phyloP scores from a whole-genome alignment of 1,140 invertebrate species.

The Drosophila azteca region DNA sequence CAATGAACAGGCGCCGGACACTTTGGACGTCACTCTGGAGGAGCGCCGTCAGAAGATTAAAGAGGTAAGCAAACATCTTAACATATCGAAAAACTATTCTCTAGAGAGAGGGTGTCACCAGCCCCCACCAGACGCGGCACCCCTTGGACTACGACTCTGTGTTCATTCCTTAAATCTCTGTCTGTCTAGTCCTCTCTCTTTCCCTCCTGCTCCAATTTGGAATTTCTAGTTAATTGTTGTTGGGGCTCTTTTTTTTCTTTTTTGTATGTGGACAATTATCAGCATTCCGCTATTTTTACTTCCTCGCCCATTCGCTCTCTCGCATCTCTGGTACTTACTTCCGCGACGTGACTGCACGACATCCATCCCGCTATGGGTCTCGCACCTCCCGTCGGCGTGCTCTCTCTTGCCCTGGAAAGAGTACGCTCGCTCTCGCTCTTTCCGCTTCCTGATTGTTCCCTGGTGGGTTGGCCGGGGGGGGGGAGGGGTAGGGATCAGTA shows the following conservation, averaged over 20 bases:
- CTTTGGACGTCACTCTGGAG: conserved; percentile 46
- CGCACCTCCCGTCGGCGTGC: neutral
- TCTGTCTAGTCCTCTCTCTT: neutral
- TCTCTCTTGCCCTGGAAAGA: neutral
- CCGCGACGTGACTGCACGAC: conserved; percentile 10
- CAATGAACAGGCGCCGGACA: conserved; percentile 39
- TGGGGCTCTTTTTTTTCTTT: neutral
- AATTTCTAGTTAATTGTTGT: conserved; percentile 36
- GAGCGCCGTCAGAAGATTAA: conserved; percentile 68
- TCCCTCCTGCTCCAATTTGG: conserved; percentile 33
- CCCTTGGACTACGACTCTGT: neutral
- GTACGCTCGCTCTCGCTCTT: too few relatives aligned
- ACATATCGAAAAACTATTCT: neutral
- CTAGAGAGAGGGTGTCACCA: too few relatives aligned
- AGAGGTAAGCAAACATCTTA: conserved; percentile 51
- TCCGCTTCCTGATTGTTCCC: too few relatives aligned
- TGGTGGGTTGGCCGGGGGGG: too few relatives aligned
- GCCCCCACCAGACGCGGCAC: too few relatives aligned
- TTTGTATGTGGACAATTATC: conserved; percentile 47
- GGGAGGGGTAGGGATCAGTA: too few relatives aligned
- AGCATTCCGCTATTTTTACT: conserved; percentile 41
- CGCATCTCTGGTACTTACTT: conserved; percentile 1
- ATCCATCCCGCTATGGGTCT: neutral
- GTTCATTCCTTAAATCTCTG: conserved; percentile 5
- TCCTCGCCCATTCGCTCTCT: conserved; percentile 3